Evolutionary conservation across 2,888 invertebrate genomes (phyloP).

Genomic region (Drosophila nigricruria): DNA sequence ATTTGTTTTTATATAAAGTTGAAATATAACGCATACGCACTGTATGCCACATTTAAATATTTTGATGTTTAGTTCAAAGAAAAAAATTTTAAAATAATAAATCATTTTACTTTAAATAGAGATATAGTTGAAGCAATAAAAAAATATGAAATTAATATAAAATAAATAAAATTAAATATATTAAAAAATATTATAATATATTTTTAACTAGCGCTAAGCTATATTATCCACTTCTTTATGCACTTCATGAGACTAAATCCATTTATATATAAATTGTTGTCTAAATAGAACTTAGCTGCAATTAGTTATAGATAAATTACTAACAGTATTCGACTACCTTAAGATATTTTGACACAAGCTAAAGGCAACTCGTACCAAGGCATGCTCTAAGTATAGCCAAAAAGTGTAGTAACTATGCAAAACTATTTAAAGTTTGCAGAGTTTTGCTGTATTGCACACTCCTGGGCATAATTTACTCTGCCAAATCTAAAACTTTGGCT

Average conservation of each 20-base stretch:
- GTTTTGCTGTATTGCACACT: background rate
- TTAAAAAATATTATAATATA: background rate
- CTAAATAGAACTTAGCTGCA: background rate
- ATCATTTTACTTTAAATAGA: background rate
- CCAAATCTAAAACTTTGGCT: background rate
- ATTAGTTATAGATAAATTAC: background rate
- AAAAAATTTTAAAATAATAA: background rate
- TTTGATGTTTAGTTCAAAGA: background rate
- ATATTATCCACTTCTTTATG: background rate
- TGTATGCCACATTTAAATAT: background rate
- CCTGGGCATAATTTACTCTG: background rate
- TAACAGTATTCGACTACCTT: background rate
- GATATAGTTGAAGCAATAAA: background rate
- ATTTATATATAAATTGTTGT: background rate
- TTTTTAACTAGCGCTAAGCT: background rate
- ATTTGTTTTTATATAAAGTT: background rate
- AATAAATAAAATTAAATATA: background rate
- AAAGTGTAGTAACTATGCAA: background rate
- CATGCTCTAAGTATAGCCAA: background rate
- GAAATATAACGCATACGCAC: slow-evolving; percentile 7
- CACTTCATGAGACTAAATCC: background rate
- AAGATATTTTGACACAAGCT: background rate
- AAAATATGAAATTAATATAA: background rate
- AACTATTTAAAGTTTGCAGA: background rate
- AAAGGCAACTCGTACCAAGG: background rate